Conservation (phyloP, 2,113 vertebrate genomes). For the Micromys minutus region DNA sequence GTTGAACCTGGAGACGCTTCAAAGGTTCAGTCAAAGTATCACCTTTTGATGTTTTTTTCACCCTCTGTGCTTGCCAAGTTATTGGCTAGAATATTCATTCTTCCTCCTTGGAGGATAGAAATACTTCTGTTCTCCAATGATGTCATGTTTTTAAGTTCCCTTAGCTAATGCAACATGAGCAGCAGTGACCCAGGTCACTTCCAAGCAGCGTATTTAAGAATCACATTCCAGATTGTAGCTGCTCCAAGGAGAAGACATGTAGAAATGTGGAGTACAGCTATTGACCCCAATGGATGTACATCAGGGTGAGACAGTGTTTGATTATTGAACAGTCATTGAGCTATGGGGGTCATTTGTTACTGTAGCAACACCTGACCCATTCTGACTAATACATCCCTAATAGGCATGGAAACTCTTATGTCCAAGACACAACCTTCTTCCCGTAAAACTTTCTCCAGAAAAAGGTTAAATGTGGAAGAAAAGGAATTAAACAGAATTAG, state of each 20-base stretch:
- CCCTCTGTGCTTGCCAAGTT: neutral
- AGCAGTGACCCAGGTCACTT: slow-evolving; percentile 27
- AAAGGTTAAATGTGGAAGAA: neutral
- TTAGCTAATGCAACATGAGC: slow-evolving; percentile 18
- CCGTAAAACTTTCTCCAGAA: neutral
- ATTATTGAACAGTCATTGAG: neutral
- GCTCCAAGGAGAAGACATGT: neutral
- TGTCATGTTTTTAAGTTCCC: slow-evolving; percentile 1
- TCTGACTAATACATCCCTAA: neutral
- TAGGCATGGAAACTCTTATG: neutral
- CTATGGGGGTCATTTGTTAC: neutral
- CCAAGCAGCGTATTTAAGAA: slow-evolving; percentile 28
- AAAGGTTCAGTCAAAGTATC: neutral
- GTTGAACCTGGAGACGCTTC: neutral
- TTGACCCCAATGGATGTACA: neutral
- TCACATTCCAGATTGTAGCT: neutral
- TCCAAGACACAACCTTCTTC: neutral
- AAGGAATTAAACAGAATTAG: neutral
- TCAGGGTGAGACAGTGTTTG: neutral
- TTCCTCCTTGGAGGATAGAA: neutral
- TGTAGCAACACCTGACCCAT: neutral
- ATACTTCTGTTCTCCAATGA: neutral
- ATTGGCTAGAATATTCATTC: neutral
- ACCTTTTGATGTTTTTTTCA: neutral
- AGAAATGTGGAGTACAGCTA: neutral